phyloP scores from a whole-genome alignment of 2,888 invertebrate genomes.

The Agapostemon virescens region DNA sequence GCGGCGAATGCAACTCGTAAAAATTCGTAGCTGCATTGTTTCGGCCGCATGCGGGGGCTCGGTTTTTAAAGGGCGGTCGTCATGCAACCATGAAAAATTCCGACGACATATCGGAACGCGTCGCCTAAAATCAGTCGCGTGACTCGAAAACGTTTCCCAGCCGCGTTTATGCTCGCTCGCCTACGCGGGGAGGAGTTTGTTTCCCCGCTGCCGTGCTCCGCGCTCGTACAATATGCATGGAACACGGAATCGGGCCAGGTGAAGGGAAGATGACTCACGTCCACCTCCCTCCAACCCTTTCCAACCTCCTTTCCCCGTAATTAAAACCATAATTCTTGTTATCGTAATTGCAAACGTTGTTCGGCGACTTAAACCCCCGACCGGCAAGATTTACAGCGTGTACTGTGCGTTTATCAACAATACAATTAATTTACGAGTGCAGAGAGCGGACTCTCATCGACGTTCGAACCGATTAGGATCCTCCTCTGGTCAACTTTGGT shows the following conservation, averaged over 20 bases:
- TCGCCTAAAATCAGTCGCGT: conserved; percentile 26
- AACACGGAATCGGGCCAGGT: conserved; percentile 15
- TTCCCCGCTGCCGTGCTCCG: neutral
- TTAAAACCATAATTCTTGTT: neutral
- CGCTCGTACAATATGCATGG: neutral
- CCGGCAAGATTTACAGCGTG: neutral
- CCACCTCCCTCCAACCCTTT: neutral
- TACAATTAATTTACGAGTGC: neutral
- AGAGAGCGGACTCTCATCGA: neutral
- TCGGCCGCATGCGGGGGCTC: neutral
- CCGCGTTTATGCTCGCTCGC: neutral
- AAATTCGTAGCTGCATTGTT: neutral
- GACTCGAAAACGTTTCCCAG: conserved; percentile 16
- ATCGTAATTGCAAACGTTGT: conserved; percentile 2
- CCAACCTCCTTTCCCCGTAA: neutral
- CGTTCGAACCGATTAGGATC: neutral
- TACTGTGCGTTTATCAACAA: neutral
- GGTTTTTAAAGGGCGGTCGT: neutral
- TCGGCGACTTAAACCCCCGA: neutral
- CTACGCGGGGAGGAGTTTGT: neutral
- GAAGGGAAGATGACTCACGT: conserved; percentile 8
- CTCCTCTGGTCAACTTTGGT: neutral
- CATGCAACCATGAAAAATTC: conserved; percentile 10
- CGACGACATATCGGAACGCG: conserved; percentile 6
- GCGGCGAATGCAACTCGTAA: too few species aligned